Conservation (phyloP, 2,113 vertebrate genomes). For the Laticauda laticaudata region DNA sequence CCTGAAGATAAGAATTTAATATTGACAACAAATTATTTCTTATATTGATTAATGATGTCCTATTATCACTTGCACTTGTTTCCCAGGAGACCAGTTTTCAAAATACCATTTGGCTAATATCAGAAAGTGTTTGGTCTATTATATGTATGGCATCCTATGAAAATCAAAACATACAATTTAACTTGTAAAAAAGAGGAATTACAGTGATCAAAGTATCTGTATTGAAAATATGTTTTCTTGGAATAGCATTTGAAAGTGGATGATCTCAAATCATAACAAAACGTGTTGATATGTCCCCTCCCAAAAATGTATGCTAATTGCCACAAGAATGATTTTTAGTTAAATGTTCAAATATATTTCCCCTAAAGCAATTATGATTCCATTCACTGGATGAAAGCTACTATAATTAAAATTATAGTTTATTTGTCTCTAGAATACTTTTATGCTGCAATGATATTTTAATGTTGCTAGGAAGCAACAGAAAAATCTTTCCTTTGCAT, state of each 20-base stretch:
- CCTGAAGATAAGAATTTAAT: not conserved
- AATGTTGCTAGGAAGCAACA: not conserved
- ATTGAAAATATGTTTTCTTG: constrained; percentile 9
- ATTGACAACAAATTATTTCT: not conserved
- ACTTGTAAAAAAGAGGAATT: not conserved
- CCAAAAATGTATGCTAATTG: not conserved
- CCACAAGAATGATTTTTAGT: constrained; percentile 14
- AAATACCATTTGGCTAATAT: constrained; percentile 58
- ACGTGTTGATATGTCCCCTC: not conserved
- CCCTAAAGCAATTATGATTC: constrained; percentile 26
- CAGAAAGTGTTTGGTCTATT: constrained; percentile 38
- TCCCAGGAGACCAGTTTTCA: constrained; percentile 48
- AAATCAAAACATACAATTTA: constrained; percentile 8
- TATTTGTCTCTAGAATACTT: constrained; percentile 12
- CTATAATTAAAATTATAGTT: not conserved
- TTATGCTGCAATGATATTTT: not conserved
- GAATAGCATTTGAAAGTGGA: not conserved
- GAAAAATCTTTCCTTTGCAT: not conserved
- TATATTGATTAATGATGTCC: constrained; percentile 1
- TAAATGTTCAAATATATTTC: constrained; percentile 14
- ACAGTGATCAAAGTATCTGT: constrained; percentile 16
- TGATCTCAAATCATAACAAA: constrained; percentile 2
- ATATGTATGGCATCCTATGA: not conserved
- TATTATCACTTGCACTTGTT: constrained; percentile 35
- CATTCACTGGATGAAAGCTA: constrained; percentile 18